Base-by-base conservation (phyloP, 2,797 vertebrate species). In the Falco novaeseelandiae region DNA sequence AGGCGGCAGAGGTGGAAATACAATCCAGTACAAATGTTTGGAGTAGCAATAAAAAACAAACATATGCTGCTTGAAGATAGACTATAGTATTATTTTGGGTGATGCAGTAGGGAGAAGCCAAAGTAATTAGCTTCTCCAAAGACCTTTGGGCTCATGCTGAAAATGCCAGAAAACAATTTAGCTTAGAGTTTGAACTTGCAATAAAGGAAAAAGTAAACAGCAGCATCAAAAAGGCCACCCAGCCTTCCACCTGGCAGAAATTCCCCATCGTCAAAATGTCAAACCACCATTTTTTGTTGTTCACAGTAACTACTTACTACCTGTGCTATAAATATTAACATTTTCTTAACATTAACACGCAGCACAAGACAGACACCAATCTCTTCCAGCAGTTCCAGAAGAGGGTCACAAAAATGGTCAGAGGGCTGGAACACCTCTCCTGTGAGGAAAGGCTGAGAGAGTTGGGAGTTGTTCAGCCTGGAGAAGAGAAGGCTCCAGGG, bases 1-100 rank as follows among this genome's bases (percentile, higher is more conserved):
- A 88, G 59, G 61, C 61, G 29, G 36, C 58, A 94, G 30, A 78
- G 67, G 16, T 30, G 51, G 66, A 96, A 95, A 89, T 38, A 69
- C 54, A 91, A 81, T 42, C 79, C 72, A 86, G 82, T 23, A 91
- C 21, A 89, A 95, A 88, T 40, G 51, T 83, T 88, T 86, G 54
- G 42, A 85, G 44, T n/a, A 90, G 27, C 1, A 12, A 80, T 76
- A 69, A 90, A 83, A 92, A 87, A 6, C 38, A 85, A 89, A 58
- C 42, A 40, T 46, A 72, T 23, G n/a, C 29, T 7, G 9, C 80
- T 86, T 85, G 63, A 94, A 96, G 82, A 85, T 0, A 78, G 82
- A 63, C 46, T 12, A n/a, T 32, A 34, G 30, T 55, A 67, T 61
- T 89, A 63, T 69, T 86, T 36, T 42, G 77, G 25, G 44, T 44